Base-by-base conservation (phyloP, 2,797 vertebrate species). In the Aratinga solstitialis region DNA sequence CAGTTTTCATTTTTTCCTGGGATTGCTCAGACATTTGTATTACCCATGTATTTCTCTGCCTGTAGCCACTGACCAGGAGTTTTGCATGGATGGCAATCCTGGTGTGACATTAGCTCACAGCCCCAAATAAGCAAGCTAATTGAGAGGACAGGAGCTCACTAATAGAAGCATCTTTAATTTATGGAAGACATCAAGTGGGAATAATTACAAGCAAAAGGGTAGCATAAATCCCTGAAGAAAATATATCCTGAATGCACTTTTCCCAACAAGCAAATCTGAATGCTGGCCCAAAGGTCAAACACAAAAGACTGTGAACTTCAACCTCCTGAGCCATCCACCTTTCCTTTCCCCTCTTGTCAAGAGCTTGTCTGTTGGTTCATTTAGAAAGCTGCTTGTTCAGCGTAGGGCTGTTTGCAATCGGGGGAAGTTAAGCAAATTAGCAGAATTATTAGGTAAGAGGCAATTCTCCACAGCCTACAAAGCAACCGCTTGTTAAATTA, bases 391-490 rank as follows among this genome's bases (percentile, higher is more conserved):
- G 82, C 93, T 90, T 87, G 91, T 71, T 87, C 93, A 87, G 86
- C 82, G 88, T 11, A 83, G 80, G 83, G 80, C 90, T 16, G 45
- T 96, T 96, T 94, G 92, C 96, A 96, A 92, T 95, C 93, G 93
- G 94, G 95, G 84, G 58, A 96, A 97, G 95, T 96, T 95, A 89
- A 96, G 96, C 94, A 97, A 97, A 97, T 97, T 96, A 96, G 95
- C 96, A 92, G 96, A 96, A 95, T 97, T 97, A 97, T 96, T 93
- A 96, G 96, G 94, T 91, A 96, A 96, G 91, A 96, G 88, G 93
- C 94, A 95, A 97, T 96, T 96, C 96, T 95, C 96, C 91, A 84
- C 89, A 95, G 95, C 95, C 94, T 96, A 91, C 94, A 92, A 96
- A 96, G 96, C 91, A 95, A 91, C 96, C 0, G 74, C 95, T 97